Base-by-base conservation (phyloP, 2,797 vertebrate species). In the Mastacembelus armatus region DNA sequence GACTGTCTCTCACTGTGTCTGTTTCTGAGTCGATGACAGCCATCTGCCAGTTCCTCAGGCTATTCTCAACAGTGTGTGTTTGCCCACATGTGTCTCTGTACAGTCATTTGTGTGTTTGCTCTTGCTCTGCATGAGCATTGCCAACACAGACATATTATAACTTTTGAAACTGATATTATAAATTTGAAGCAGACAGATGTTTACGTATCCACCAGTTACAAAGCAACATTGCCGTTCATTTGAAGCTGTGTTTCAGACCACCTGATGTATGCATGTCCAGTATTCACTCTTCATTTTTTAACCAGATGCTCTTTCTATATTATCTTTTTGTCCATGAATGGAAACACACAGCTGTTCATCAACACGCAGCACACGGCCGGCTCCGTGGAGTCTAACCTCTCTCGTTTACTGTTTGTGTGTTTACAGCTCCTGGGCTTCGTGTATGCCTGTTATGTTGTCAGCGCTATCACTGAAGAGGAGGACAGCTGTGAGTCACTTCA, bases 381-480 rank as follows among this genome's bases (percentile, higher is more conserved):
- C 51, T 69, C 54, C 33, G 30, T 29, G 7, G 66, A 65, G 50
- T 74, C 68, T 83, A 74, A 89, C 65, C 42, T 63, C 42, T 78
- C 30, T 61, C 77, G 51, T 84, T 61, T 81, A 19, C n/a, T n/a
- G n/a, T 71, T 73, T 90, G 42, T 91, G 71, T 92, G 78, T 94
- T 83, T 89, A 61, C 95, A 96, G 96, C 92, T 96, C 87, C 88
- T 95, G 89, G 95, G 95, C 59, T 97, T 96, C 24, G 91, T 96
- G 76, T 97, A 94, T 0, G 95, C 95, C 90, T 96, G 95, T 85
- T 95, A 96, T 0, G 93, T 97, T 74, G 94, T 96, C 90, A 96
- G 95, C 47, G 92, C 94, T 67, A 95, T 96, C 82, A 95, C 95
- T 9, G 95, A 98, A 83, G 96, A 97, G 87, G 96, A 98, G 80